phyloP scores from a whole-genome alignment of 1,140 invertebrate genomes.

The Drosophila paulistorum region DNA sequence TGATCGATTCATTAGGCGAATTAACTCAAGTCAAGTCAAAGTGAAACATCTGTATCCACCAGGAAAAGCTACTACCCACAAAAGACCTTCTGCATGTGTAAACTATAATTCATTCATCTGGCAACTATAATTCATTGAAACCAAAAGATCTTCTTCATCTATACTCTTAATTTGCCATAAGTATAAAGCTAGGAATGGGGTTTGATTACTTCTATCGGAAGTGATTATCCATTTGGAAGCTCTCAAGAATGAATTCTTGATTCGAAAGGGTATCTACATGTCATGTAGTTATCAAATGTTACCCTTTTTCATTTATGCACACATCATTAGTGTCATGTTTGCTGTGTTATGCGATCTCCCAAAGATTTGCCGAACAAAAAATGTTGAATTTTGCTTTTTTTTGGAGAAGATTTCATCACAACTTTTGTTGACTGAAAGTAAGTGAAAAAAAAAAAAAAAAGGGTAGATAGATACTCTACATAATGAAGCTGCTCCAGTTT shows the following conservation, averaged over 20 bases:
- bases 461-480: slow-evolving; percentile 11
- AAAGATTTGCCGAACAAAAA: slow-evolving; percentile 54
- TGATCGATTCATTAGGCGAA: too few species aligned
- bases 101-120: too few species aligned
- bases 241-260: neutral
- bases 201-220: too few species aligned
- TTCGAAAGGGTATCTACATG: neutral
- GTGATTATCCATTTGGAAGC: too few species aligned
- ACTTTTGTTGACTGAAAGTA: slow-evolving; percentile 3
- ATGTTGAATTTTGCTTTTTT: slow-evolving; percentile 6
- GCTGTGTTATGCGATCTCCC: slow-evolving; percentile 63
- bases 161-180: too few species aligned
- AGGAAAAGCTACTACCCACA: too few species aligned
- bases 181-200: too few species aligned
- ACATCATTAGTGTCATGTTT: slow-evolving; percentile 72
- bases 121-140: too few species aligned
- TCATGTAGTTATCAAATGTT: neutral
- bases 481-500: slow-evolving; percentile 77
- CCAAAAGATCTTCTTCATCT: too few species aligned
- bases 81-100: too few species aligned
- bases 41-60: too few species aligned
- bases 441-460: slow-evolving; percentile 4
- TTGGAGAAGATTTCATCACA: slow-evolving; percentile 59
- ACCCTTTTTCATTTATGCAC: slow-evolving; percentile 24
- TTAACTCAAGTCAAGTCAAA: too few species aligned